Percentiles rank a stretch among this genome's conserved stretches.
Evolutionary conservation across 2,888 invertebrate species (phyloP).

Genomic region (Lithophane ornitopus): DNA sequence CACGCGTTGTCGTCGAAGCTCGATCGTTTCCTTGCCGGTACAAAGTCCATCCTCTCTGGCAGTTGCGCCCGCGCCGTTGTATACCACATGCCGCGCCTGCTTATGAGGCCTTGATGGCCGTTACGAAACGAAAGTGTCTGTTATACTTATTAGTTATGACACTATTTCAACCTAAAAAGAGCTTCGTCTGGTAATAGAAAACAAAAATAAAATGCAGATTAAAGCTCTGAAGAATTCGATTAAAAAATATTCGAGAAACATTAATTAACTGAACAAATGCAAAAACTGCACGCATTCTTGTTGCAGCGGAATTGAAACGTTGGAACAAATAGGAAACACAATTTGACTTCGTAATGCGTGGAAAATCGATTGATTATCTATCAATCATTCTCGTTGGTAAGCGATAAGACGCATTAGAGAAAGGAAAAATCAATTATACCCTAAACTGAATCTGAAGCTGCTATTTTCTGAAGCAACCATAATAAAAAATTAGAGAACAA

Average conservation of each 20-base stretch:
- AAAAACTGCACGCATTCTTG: slow-evolving; percentile 1
- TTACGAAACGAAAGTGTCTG: slow-evolving; percentile 43
- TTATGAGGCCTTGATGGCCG: slow-evolving; percentile 43
- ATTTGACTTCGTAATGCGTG: slow-evolving; percentile 23
- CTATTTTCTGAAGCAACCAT: neutral
- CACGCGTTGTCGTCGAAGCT: slow-evolving; percentile 23
- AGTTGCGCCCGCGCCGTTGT: slow-evolving; percentile 33
- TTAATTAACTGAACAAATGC: slow-evolving; percentile 7
- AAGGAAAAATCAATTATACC: neutral
- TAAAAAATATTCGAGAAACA: neutral
- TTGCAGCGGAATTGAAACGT: neutral
- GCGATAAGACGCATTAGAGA: slow-evolving; percentile 19
- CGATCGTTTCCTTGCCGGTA: slow-evolving; percentile 51
- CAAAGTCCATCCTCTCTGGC: slow-evolving; percentile 57
- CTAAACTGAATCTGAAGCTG: slow-evolving; percentile 4
- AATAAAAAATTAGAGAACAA: neutral
- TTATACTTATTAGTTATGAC: slow-evolving; percentile 3
- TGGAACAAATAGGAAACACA: slow-evolving; percentile 36
- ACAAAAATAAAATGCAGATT: slow-evolving; percentile 3
- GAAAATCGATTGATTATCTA: slow-evolving; percentile 47
- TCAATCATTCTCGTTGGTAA: slow-evolving; percentile 27
- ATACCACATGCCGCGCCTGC: slow-evolving; percentile 30
- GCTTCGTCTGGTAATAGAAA: neutral
- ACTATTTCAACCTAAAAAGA: slow-evolving; percentile 24
- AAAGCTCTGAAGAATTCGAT: neutral